Base-by-base conservation (phyloP, 2,888 invertebrate genomes). In the Amitus sp. region DNA sequence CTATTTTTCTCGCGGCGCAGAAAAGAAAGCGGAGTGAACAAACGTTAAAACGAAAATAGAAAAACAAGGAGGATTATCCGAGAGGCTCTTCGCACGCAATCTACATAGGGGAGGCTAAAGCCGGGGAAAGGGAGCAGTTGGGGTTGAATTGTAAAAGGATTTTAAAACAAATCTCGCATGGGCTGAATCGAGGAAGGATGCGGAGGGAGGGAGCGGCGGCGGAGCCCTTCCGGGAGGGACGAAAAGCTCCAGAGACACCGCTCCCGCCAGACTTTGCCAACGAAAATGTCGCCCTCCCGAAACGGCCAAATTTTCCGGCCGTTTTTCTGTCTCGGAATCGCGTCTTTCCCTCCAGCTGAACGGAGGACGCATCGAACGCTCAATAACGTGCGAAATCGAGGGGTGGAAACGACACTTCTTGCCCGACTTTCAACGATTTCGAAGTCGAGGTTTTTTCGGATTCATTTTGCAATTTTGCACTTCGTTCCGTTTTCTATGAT, bases 331-430 rank as follows among this genome's bases (percentile, higher is more conserved):
- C 74, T 81, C 76, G 82, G 83, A 83, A 84, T 84, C 84, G 84
- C 83, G 83, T 85, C 15, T 13, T 84, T 84, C 84, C 84, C 85
- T 84, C 84, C 85, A 84, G 84, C 85, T 85, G 84, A n/a, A n/a
- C n/a, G n/a, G n/a, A n/a, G n/a, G n/a, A n/a, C n/a, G n/a, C n/a
- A 84, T 81, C 85, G 83, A 83, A 84, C 85, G 86, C 84, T 86
- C 86, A 86, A 86, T 86, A 86, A 86, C 83, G 86, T 86, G 86
- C 85, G 85, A 86, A 86, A 84, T 84, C 83, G 84, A 84, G 82
- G 83, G 82, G 83, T 83, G 84, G 82, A 83, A 78, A 78, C 70
- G 69, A 71, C 71, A 73, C 61, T 70, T 69, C 72, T 30, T 50
- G 40, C 52, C 52, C 27, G 23, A 23, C 43, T n/a, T n/a, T n/a